These are phyloP conservation scores for Apolygus lucorum DNA, from an alignment of 1,140 invertebrate genomes.

Conservation along the genomic window DNA sequence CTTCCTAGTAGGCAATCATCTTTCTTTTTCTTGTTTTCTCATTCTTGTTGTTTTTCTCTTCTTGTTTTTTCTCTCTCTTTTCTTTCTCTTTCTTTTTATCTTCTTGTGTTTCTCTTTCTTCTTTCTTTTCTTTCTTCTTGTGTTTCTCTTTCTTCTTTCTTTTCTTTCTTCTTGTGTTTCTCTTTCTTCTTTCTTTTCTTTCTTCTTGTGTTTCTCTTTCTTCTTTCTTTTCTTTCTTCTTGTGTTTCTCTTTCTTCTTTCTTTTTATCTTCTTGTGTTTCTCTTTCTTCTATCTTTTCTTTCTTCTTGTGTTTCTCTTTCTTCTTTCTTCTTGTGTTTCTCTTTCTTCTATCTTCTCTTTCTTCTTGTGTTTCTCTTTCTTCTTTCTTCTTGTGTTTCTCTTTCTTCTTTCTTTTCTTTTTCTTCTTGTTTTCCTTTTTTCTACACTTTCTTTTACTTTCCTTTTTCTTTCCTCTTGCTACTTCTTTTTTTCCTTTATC, in stretches of 20 bases:
- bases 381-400: slow-evolving; percentile 15
- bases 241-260: background rate
- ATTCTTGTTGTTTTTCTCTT: too few relatives aligned
- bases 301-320: background rate
- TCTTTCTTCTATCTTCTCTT: slow-evolving; percentile 7
- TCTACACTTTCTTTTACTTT: slow-evolving; percentile 17
- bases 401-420: slow-evolving; percentile 3
- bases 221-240: background rate
- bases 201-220: background rate
- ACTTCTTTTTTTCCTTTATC: background rate
- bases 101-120: background rate
- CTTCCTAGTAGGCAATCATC: too few relatives aligned
- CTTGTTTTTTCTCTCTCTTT: slow-evolving; percentile 5
- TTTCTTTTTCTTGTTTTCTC: too few relatives aligned
- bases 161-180: background rate
- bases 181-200: background rate
- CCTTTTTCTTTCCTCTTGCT: slow-evolving; percentile 17
- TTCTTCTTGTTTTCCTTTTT: slow-evolving; percentile 16
- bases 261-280: background rate
- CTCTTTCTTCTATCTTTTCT: background rate
- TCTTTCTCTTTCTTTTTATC: background rate
- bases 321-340: slow-evolving; percentile 7
- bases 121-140: background rate
- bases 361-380: slow-evolving; percentile 1
- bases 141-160: background rate